A percentile compares a stretch with the other conserved stretches of the same genome.
Evolutionary conservation across 2,888 invertebrate genomes (phyloP).

Genomic region (Luperina testacea): DNA sequence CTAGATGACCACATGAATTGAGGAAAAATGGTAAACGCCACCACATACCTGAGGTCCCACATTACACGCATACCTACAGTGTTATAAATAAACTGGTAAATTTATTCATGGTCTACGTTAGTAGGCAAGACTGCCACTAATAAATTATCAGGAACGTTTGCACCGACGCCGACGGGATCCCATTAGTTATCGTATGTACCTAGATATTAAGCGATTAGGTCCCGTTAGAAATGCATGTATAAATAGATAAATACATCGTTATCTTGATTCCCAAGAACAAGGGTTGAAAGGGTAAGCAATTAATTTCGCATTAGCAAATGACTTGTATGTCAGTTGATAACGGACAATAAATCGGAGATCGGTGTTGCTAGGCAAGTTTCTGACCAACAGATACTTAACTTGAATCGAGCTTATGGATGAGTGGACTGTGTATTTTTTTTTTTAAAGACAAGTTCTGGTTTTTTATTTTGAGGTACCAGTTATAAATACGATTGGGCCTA

Average conservation of each 20-base stretch:
- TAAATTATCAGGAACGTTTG: slow-evolving; percentile 31
- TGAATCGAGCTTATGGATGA: slow-evolving; percentile 21
- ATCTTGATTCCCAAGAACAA: slow-evolving; percentile 30
- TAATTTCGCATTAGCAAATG: slow-evolving; percentile 49
- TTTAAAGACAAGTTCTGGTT: slow-evolving; percentile 26
- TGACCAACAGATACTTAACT: neutral
- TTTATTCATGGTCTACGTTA: slow-evolving; percentile 23
- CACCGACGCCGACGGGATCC: neutral
- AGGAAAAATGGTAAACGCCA: slow-evolving; percentile 44
- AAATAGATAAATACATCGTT: slow-evolving; percentile 23
- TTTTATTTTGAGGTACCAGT: slow-evolving; percentile 18
- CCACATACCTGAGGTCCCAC: neutral
- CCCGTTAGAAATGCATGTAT: slow-evolving; percentile 23
- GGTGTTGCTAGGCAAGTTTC: slow-evolving; percentile 12
- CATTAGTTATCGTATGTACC: slow-evolving; percentile 3
- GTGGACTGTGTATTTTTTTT: slow-evolving; percentile 11
- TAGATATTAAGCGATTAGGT: slow-evolving; percentile 9
- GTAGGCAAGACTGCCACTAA: slow-evolving; percentile 12
- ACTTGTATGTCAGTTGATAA: slow-evolving; percentile 26
- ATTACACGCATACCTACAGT: neutral
- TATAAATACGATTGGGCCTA: slow-evolving; percentile 1
- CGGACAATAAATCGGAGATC: slow-evolving; percentile 6
- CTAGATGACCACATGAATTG: slow-evolving; percentile 10
- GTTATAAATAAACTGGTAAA: slow-evolving; percentile 21
- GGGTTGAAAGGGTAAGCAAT: slow-evolving; percentile 49